A percentile compares a stretch with the other conserved stretches of the same genome.
These are phyloP conservation scores for Heterodera carotae DNA, from an alignment of 1,140 invertebrate genomes.

Conservation along the genomic window DNA sequence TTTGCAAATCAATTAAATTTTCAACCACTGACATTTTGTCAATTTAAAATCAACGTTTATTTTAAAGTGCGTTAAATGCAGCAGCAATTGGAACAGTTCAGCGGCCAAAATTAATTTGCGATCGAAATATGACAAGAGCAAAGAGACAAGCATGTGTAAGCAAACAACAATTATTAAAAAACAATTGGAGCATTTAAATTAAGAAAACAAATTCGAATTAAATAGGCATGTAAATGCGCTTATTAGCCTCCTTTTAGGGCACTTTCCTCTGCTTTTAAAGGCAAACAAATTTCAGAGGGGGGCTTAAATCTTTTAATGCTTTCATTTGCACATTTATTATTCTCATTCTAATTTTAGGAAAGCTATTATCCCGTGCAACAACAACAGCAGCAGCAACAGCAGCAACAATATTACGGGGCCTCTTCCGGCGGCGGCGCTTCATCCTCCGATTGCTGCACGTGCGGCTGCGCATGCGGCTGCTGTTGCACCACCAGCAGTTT, in stretches of 20 bases:
- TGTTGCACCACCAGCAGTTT: constrained; percentile 25
- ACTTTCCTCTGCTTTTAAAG: too few relatives aligned
- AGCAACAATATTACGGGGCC: too few relatives aligned
- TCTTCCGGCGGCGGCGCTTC: neutral
- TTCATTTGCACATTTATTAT: too few relatives aligned
- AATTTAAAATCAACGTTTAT: too few relatives aligned
- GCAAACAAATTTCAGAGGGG: too few relatives aligned
- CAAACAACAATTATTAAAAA: neutral
- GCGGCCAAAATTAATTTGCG: constrained; percentile 19
- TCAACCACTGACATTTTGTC: too few relatives aligned
- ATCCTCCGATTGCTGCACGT: neutral
- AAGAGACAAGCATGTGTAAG: constrained; percentile 1
- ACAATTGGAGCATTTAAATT: too few relatives aligned
- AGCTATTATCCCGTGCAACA: neutral
- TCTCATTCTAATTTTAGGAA: neutral
- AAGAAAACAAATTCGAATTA: neutral
- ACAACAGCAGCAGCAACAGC: neutral
- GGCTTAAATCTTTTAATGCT: too few relatives aligned
- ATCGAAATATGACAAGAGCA: constrained; percentile 21
- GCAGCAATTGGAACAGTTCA: neutral
- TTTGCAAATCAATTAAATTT: too few relatives aligned
- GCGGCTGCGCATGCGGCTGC: constrained; percentile 3
- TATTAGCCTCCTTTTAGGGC: too few relatives aligned
- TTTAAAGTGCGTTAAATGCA: neutral
- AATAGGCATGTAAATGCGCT: too few relatives aligned